Conservation (phyloP, 2,888 invertebrate genomes). For the Eupithecia abbreviata region DNA sequence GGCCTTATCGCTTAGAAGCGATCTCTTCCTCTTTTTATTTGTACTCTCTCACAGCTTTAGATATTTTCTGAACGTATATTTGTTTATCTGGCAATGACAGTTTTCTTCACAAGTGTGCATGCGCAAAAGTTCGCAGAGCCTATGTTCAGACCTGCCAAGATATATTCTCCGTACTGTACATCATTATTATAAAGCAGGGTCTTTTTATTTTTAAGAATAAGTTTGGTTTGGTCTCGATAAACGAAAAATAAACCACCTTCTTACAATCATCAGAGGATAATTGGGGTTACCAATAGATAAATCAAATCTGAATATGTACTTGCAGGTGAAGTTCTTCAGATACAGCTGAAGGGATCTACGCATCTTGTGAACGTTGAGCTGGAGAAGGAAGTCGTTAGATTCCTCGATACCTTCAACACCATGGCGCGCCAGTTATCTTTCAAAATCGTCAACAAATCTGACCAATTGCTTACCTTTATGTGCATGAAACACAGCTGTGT, state of each 20-base stretch:
- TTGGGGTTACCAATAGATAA: background rate
- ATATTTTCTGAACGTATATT: too few relatives aligned
- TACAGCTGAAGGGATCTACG: slow-evolving; percentile 73
- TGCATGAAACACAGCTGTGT: slow-evolving; percentile 83
- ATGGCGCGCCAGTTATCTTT: slow-evolving; percentile 79
- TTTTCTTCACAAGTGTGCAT: too few relatives aligned
- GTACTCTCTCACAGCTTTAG: too few relatives aligned
- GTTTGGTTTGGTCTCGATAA: background rate
- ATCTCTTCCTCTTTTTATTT: too few relatives aligned
- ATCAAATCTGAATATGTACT: background rate
- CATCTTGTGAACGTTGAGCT: slow-evolving; percentile 77
- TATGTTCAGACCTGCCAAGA: too few relatives aligned
- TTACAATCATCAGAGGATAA: background rate
- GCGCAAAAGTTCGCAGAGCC: too few relatives aligned
- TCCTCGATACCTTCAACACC: slow-evolving; percentile 84
- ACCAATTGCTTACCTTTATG: slow-evolving; percentile 79
- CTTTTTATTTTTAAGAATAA: background rate
- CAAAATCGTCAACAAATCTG: slow-evolving; percentile 82
- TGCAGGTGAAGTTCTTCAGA: slow-evolving; percentile 78
- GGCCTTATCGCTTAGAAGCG: too few relatives aligned
- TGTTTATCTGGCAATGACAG: too few relatives aligned
- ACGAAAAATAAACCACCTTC: background rate
- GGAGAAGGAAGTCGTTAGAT: slow-evolving; percentile 76
- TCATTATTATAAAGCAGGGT: background rate
- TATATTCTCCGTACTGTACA: too few relatives aligned